Conservation (phyloP, 2,888 invertebrate genomes). For the Chaitophorus viminalis region DNA sequence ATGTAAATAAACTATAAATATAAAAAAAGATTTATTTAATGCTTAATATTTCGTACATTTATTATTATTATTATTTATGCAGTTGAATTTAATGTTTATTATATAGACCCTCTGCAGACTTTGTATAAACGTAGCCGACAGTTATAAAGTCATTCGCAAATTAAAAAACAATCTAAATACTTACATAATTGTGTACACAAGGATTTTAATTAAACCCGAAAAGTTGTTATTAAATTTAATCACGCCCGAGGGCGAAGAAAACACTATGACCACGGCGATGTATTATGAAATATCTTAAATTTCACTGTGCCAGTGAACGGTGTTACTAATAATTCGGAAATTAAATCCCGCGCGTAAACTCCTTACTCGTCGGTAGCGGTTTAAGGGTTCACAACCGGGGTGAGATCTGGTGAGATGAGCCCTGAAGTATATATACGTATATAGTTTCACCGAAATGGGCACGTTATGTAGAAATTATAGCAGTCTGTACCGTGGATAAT, state of each 20-base stretch:
- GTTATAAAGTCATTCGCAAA: constrained; percentile 24
- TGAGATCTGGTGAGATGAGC: background rate
- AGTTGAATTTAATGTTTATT: background rate
- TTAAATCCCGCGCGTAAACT: constrained; percentile 49
- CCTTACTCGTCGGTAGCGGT: background rate
- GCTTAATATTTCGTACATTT: background rate
- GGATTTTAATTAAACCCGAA: constrained; percentile 26
- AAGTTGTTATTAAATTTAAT: constrained; percentile 48
- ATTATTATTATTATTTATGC: background rate
- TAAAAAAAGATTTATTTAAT: background rate
- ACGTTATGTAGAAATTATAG: constrained; percentile 24
- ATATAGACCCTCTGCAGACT: background rate
- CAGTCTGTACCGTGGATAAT: background rate
- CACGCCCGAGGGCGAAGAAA: background rate
- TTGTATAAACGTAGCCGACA: background rate
- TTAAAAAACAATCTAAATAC: constrained; percentile 6
- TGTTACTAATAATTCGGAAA: constrained; percentile 47
- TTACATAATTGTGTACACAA: background rate
- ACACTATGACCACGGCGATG: background rate
- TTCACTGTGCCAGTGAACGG: background rate
- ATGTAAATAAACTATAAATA: background rate
- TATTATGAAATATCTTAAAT: constrained; percentile 43
- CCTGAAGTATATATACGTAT: background rate
- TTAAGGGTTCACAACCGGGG: background rate
- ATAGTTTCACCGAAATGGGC: background rate